Base-by-base conservation (phyloP, 2,888 invertebrate species). In the Galerucella calmariensis region DNA sequence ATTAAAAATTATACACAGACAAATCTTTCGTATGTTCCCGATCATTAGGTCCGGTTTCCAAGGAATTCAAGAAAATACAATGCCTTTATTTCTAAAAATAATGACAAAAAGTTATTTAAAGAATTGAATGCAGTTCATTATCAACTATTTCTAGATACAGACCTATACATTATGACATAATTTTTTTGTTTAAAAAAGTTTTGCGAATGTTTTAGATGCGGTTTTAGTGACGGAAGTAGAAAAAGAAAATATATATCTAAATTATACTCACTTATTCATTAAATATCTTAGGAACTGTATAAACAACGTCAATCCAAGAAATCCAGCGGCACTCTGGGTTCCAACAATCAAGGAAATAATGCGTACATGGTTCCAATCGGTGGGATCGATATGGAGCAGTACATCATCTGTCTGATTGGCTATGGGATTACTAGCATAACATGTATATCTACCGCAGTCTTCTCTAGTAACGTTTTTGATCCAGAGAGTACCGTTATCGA, bases 391-490 rank as follows among this genome's bases (percentile, higher is more conserved):
- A 85, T 94, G 93, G 72, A 97, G 89, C 68, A 93, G 87, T 44
- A 97, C 92, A 82, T 92, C 92, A 63, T 92, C 91, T 2, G 96
- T 94, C 46, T 91, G 89, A 86, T 96, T 96, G 70, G 94, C 94
- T 78, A 94, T 90, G 16, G 95, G 93, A 88, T 97, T 97, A 82
- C 93, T 91, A 59, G 95, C 97, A 84, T 93, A 92, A 86, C 97
- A 98, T 76, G 92, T 91, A 88, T 97, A 98, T 44, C 91, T 89
- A 69, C 97, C 97, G 81, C 94, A 94, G 88, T 97, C 96, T 84
- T 93, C 92, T 79, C 94, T 91, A 58, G 92, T 92, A 74, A 94
- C 90, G 74, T 85, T 84, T 70, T 82, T 82, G 14, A 85, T 81
- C 80, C 82, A 80, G 24, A 92, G 77, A 2, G 83, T 85, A 8